Evolutionary conservation across 2,888 invertebrate genomes (phyloP), one percentile per base, ranked within the genome.

Genomic region (Caenorhabditis japonica): DNA sequence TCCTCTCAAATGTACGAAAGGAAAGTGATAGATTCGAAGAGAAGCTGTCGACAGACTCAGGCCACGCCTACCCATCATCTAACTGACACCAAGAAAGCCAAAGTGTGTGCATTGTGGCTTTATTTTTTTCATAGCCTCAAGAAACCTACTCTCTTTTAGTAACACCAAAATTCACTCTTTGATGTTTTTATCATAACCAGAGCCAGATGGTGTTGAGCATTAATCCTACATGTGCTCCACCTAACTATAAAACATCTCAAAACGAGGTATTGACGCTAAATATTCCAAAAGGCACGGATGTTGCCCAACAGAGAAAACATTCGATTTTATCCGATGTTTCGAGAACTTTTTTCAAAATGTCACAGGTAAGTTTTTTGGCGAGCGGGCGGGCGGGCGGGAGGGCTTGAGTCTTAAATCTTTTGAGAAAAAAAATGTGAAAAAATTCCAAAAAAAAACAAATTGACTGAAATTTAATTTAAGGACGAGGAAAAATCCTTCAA

Each of bases 31-130:
- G 72, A 72, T 72, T 72, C 55, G 59, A 44, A 38, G 53, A 47
- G 52, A 73, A 73, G 66, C 58, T 60, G 73, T 61, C 73, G 73
- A 73, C 73, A 71, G 62, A 61, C 73, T 66, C 44, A 19, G 43
- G 33, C 66, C 36, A 56, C 66, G 66, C 66, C 66, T 41, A 56
- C 43, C 56, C 72, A 58, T 61, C 69, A 69, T 60, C 53, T 60
- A 49, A 66, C 53, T 60, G 56, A 66, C 66, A 66, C 66, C 56
- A 56, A 5, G 47, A 30, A 30, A 43, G 43, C 49, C 55, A 51
- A 34, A 44, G 61, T 36, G 52, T 61, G 38, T n/a, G n/a, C n/a
- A n/a, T n/a, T n/a, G n/a, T n/a, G n/a, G n/a, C n/a, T n/a, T n/a
- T n/a, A n/a, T n/a, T 56, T 33, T 55, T 25, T 44, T 30, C 12